These are phyloP conservation scores for Dipus sagitta DNA, from an alignment of 2,797 vertebrate genomes.

Conservation along the genomic window DNA sequence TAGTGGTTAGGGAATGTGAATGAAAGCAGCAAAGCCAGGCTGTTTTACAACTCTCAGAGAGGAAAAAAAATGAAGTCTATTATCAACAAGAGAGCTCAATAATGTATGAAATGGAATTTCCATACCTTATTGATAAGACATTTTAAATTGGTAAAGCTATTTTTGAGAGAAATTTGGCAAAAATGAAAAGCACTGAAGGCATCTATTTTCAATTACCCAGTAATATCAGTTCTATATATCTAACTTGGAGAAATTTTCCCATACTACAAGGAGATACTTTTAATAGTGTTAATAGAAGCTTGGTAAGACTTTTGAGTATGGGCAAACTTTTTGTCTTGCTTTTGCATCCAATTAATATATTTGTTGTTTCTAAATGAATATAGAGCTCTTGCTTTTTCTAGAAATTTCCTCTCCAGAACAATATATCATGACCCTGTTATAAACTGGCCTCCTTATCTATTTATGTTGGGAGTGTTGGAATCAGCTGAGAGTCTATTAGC, in stretches of 20 bases:
- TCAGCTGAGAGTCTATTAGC: constrained; percentile 29
- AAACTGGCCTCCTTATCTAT: neutral
- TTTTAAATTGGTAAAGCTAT: neutral
- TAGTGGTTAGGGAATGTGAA: constrained; percentile 20
- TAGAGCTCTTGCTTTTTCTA: neutral
- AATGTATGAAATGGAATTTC: neutral
- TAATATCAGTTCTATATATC: neutral
- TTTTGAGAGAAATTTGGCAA: constrained; percentile 38
- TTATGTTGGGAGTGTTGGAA: neutral
- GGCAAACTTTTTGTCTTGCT: neutral
- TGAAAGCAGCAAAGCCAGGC: neutral
- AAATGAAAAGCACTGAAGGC: neutral
- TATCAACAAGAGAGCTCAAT: neutral
- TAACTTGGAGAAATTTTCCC: neutral
- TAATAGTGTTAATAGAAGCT: neutral
- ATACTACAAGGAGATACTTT: neutral
- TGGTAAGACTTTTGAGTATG: neutral
- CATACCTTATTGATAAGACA: neutral
- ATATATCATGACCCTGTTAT: neutral
- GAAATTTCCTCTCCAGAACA: constrained; percentile 9
- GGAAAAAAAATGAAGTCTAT: constrained; percentile 7
- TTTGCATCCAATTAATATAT: constrained; percentile 7
- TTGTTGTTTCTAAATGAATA: neutral
- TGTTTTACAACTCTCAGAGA: constrained; percentile 11
- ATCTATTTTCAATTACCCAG: neutral